Conservation (phyloP, 2,888 invertebrate species). For the Actias luna region DNA sequence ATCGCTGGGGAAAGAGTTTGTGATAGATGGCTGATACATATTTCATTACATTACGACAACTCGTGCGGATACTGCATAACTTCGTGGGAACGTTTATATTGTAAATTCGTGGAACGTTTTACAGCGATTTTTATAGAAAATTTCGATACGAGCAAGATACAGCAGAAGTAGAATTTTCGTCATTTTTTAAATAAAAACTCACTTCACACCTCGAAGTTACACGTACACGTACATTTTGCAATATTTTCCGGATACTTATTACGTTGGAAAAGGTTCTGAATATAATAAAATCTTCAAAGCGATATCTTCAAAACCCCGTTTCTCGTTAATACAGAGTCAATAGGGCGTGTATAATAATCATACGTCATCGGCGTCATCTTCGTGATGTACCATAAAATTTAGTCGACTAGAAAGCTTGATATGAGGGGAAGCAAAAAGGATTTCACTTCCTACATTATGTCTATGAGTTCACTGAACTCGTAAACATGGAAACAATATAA, state of each 20-base stretch:
- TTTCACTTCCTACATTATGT: slow-evolving; percentile 17
- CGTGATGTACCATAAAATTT: slow-evolving; percentile 48
- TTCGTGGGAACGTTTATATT: slow-evolving; percentile 1
- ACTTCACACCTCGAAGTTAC: neutral
- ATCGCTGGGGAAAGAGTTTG: slow-evolving; percentile 60
- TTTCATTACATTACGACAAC: slow-evolving; percentile 57
- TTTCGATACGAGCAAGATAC: neutral
- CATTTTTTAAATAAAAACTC: neutral
- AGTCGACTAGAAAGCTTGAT: slow-evolving; percentile 46
- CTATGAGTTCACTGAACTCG: neutral
- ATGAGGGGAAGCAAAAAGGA: slow-evolving; percentile 41
- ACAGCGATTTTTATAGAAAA: neutral
- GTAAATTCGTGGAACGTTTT: neutral
- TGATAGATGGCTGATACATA: slow-evolving; percentile 75
- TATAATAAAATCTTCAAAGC: neutral
- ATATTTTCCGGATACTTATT: neutral
- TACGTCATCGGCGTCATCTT: slow-evolving; percentile 31
- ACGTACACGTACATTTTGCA: neutral
- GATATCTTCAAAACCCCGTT: neutral
- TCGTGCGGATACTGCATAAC: slow-evolving; percentile 15
- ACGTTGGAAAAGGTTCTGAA: neutral
- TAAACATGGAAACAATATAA: neutral
- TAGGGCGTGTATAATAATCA: slow-evolving; percentile 37
- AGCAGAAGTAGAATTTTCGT: neutral
- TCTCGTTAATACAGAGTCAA: slow-evolving; percentile 26